Base-by-base conservation (phyloP, 2,113 vertebrate genomes). In the Ariopsis seemanni region DNA sequence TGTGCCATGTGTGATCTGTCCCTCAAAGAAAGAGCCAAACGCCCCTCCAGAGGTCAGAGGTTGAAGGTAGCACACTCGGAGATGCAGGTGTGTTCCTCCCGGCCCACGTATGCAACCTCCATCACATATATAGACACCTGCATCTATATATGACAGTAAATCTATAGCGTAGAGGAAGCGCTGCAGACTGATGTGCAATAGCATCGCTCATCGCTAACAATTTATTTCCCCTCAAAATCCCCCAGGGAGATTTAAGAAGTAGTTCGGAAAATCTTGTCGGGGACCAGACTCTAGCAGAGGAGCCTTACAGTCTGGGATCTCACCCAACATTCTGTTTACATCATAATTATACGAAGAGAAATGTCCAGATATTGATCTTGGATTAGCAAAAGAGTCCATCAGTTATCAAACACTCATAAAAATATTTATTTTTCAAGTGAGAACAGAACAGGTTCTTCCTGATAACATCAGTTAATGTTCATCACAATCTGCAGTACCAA, bases 191-290 rank as follows among this genome's bases (percentile, higher is more conserved):
- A 84, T 75, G 83, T 34, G 65, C 72, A 90, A 30, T 20, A 84
- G 74, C 83, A 65, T 74, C 18, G 34, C 92, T 92, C 90, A 92
- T 82, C 88, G 87, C 89, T 90, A 79, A 85, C 83, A 82, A 88
- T 95, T 95, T 95, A 96, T 96, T 95, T 96, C 94, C 93, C 67
- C 94, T 95, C 93, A 90, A 53, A 87, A 78, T n/a, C 82, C n/a
- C 69, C 5, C 62, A 57, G 79, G 30, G 15, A 85, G 30, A 65
- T 30, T 87, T 48, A 57, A 58, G 53, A 22, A 72, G 20, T 48
- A 69, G 10, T 14, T 30, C 71, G 17, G 14, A 53, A 63, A 74
- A 52, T 12, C 42, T 25, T 57, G 60, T 71, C 82, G 18, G 86
- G 86, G 58, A 78, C 81, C 71, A 55, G 78, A 75, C 86, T 87